phyloP scores from a whole-genome alignment of 2,888 invertebrate species.

The Xestia xanthographa region DNA sequence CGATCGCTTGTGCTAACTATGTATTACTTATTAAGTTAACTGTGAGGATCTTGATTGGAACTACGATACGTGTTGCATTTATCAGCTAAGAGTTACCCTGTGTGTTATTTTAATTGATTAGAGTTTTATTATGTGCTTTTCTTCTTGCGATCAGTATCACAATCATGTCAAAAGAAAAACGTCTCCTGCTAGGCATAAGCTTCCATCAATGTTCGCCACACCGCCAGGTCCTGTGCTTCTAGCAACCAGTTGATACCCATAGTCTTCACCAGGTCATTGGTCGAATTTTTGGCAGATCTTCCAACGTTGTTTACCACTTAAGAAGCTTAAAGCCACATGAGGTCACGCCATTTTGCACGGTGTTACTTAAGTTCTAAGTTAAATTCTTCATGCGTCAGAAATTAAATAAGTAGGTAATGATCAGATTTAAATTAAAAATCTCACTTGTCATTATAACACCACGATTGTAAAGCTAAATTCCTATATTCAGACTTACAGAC shows the following conservation, averaged over 20 bases:
- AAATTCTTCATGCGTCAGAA: not conserved
- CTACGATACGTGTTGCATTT: constrained; percentile 23
- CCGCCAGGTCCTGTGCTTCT: not conserved
- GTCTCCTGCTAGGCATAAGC: not conserved
- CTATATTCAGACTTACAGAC: not conserved
- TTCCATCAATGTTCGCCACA: not conserved
- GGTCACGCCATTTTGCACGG: not conserved
- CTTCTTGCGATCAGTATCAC: not conserved
- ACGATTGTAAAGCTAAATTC: not conserved
- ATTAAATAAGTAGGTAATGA: not conserved
- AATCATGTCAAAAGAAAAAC: not conserved
- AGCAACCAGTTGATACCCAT: not conserved
- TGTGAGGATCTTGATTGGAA: constrained; percentile 36
- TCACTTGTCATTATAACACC: not conserved
- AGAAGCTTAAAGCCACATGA: not conserved
- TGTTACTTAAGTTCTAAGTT: not conserved
- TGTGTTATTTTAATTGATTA: not conserved
- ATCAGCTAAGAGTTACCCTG: not conserved
- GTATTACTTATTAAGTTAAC: constrained; percentile 53
- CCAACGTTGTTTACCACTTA: not conserved
- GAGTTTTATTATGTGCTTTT: not conserved
- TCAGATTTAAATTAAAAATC: not conserved
- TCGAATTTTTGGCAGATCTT: not conserved
- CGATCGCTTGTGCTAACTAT: constrained; percentile 69
- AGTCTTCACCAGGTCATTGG: not conserved